Conservation (phyloP, 2,797 vertebrate genomes). For the Aphelocoma californica region DNA sequence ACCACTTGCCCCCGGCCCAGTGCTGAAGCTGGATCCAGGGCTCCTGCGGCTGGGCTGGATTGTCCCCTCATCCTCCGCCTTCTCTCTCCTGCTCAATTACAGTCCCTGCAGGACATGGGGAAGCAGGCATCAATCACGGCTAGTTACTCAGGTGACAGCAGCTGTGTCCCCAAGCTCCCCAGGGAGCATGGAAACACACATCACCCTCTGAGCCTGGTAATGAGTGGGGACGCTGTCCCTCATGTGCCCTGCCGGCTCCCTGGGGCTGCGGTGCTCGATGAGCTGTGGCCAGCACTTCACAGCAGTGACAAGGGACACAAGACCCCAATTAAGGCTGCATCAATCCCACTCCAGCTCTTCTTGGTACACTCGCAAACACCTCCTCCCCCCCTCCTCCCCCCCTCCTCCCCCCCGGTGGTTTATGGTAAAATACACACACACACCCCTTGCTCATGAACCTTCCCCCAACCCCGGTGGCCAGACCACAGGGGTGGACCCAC, state of each 20-base stretch:
- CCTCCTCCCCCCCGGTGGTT: accelerated
- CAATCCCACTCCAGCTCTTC: not conserved
- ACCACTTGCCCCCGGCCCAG: accelerated
- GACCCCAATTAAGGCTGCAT: slow-evolving; percentile 63
- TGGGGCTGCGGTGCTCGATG: not conserved
- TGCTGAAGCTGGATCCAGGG: accelerated
- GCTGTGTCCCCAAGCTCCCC: not conserved
- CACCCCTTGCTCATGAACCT: not conserved
- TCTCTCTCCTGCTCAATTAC: slow-evolving; percentile 26
- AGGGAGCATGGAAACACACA: not conserved
- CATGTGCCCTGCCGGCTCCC: not conserved
- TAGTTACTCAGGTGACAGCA: slow-evolving; percentile 65
- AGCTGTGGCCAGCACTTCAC: not conserved
- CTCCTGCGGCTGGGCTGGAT: not conserved
- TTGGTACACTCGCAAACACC: not conserved
- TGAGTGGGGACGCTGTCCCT: not conserved
- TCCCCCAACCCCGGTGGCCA: too few species aligned
- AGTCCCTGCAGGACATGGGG: not conserved
- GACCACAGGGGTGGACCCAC: not conserved
- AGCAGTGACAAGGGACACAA: slow-evolving; percentile 45
- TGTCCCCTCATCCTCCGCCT: not conserved
- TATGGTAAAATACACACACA: too few species aligned
- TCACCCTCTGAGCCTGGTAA: not conserved
- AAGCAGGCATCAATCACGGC: not conserved
- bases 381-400: accelerated